Base-by-base conservation (phyloP, 2,888 invertebrate genomes). In the Clusia tigrina region DNA sequence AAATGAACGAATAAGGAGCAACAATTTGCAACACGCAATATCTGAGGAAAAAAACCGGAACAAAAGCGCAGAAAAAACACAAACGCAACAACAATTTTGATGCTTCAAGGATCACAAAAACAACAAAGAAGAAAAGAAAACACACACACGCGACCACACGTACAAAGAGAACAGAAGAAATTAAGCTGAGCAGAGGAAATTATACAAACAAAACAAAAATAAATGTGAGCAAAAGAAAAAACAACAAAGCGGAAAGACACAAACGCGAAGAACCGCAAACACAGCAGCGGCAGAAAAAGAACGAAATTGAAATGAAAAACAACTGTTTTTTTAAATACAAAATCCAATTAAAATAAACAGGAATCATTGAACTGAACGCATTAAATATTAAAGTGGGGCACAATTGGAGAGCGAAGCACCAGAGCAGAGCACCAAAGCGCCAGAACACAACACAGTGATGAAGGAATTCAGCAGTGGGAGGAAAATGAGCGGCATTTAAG, bases 301-400 rank as follows among this genome's bases (percentile, higher is more conserved):
- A 61, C 17, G 15, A 38, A 20, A 24, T 58, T n/a, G 52, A 25
- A 52, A 58, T 51, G 26, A 52, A 38, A 38, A 38, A 38, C n/a
- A n/a, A 12, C 38, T 38, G 10, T 38, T 12, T 38, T 38, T 38
- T 38, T 38, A n/a, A 38, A 38, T 12, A 38, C 10, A n/a, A 38
- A 52, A 24, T 52, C 53, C 53, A 22, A 52, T 52, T 24, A 52
- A 15, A 52, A 52, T n/a, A 22, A 52, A 52, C 23, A 22, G 25
- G 20, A 52, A 52, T 52, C 53, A 52, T 25, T 42, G 42, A 42
- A 42, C 42, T 10, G n/a, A 42, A 42, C 42, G n/a, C 42, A 42
- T 42, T 42, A 42, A 42, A 42, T 42, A 42, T 42, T 42, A 42
- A 42, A 42, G 42, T 42, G n/a, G 42, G 42, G 15, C 9, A 42